These are phyloP conservation scores for Scalopus aquaticus DNA, from an alignment of 2,113 vertebrate species.

Conservation along the genomic window DNA sequence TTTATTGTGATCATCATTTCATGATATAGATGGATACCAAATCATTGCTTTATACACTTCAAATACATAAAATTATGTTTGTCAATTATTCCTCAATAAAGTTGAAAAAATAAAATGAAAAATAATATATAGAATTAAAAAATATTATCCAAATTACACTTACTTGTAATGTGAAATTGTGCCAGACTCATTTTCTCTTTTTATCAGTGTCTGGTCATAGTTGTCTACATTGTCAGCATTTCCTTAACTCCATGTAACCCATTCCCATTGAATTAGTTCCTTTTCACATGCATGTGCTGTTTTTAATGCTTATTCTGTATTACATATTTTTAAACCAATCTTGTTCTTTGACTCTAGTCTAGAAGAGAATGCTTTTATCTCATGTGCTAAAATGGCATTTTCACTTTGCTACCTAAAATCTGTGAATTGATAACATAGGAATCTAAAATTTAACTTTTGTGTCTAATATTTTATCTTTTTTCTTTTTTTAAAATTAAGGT, in stretches of 20 bases:
- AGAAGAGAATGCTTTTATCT: constrained; percentile 13
- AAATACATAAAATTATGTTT: neutral
- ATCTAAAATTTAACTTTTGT: constrained; percentile 39
- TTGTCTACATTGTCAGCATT: neutral
- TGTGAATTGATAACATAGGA: constrained; percentile 38
- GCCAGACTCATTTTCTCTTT: neutral
- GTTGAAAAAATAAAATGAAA: neutral
- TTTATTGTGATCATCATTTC: neutral
- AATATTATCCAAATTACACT: neutral
- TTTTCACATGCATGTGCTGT: neutral
- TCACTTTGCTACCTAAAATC: neutral
- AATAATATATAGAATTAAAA: neutral
- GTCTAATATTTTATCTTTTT: neutral
- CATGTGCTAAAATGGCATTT: constrained; percentile 53
- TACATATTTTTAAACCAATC: neutral
- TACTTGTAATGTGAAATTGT: neutral
- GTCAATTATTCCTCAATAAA: neutral
- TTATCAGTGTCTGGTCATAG: neutral
- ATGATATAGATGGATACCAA: neutral
- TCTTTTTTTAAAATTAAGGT: constrained; percentile 41
- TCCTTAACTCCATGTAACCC: neutral
- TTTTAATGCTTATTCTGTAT: neutral
- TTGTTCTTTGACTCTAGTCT: constrained; percentile 36
- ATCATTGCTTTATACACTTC: neutral
- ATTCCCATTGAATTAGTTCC: neutral